These are phyloP conservation scores for Imbricaverruca yamaguchii DNA, from an alignment of 2,888 invertebrate genomes.

Conservation along the genomic window DNA sequence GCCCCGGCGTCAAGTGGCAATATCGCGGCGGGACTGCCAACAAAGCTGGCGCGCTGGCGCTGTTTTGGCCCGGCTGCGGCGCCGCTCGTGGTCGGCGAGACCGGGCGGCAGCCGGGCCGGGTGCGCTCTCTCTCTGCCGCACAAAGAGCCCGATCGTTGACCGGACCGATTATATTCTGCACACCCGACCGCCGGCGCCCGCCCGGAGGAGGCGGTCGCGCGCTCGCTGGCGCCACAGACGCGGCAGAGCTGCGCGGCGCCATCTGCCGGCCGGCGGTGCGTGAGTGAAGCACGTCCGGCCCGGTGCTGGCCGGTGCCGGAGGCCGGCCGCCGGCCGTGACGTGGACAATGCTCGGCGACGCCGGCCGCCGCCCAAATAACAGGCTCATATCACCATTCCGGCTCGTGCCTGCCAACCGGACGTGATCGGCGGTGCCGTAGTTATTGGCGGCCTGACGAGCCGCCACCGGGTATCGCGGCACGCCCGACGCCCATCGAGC, in stretches of 20 bases:
- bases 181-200: too few relatives aligned
- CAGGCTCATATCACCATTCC: background rate
- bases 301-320: too few relatives aligned
- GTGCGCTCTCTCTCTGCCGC: too few relatives aligned
- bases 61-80: background rate
- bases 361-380: background rate
- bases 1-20: conserved; percentile 1
- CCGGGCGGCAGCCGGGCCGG: too few relatives aligned
- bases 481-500: too few relatives aligned
- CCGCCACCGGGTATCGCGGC: too few relatives aligned
- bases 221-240: background rate
- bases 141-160: background rate
- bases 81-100: too few relatives aligned
- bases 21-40: background rate
- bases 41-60: background rate
- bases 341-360: background rate
- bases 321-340: too few relatives aligned
- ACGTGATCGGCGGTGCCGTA: too few relatives aligned
- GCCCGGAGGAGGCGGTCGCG: background rate
- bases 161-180: too few relatives aligned
- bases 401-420: background rate
- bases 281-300: too few relatives aligned
- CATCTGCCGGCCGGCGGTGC: background rate
- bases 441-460: too few relatives aligned
- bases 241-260: background rate